A percentile compares a stretch with the other conserved stretches of the same genome.
Evolutionary conservation across 2,797 vertebrate species (phyloP).

Genomic region (Pygocentrus nattereri): DNA sequence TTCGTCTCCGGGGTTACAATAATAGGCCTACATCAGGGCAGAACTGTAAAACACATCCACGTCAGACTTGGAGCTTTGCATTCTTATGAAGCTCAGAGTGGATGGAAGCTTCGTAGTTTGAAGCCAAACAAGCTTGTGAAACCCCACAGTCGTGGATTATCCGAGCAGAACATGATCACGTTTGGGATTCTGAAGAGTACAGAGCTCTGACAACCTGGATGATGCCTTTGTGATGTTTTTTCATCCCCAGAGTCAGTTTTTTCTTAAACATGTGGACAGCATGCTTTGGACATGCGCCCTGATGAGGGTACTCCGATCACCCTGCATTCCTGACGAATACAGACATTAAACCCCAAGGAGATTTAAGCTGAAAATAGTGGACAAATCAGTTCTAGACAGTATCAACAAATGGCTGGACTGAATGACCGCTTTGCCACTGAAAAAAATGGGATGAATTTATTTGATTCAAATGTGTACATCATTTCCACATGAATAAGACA

Average conservation of each 20-base stretch:
- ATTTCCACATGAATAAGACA: not conserved
- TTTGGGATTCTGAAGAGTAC: not conserved
- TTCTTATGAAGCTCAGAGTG: constrained; percentile 21
- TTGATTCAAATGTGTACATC: not conserved
- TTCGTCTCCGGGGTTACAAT: not conserved
- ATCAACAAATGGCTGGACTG: not conserved
- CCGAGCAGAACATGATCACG: not conserved
- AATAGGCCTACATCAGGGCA: not conserved
- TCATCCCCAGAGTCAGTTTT: not conserved
- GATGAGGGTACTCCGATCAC: constrained; percentile 8
- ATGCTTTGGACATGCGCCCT: not conserved
- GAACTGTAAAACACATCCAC: constrained; percentile 6
- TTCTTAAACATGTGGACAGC: not conserved
- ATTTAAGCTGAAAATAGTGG: not conserved
- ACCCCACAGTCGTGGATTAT: not conserved
- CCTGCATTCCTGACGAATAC: constrained; percentile 15
- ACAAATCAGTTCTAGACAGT: not conserved
- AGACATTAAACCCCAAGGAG: constrained; percentile 11
- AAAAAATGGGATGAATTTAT: not conserved
- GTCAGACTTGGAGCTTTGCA: not conserved
- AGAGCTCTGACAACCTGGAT: not conserved
- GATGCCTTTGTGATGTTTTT: not conserved
- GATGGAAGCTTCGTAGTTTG: not conserved
- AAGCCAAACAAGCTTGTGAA: constrained; percentile 4
- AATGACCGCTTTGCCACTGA: not conserved